Percentiles rank a stretch among this genome's conserved stretches.
These are phyloP conservation scores for Danio tinwini DNA, from an alignment of 2,797 vertebrate species.

Conservation along the genomic window DNA sequence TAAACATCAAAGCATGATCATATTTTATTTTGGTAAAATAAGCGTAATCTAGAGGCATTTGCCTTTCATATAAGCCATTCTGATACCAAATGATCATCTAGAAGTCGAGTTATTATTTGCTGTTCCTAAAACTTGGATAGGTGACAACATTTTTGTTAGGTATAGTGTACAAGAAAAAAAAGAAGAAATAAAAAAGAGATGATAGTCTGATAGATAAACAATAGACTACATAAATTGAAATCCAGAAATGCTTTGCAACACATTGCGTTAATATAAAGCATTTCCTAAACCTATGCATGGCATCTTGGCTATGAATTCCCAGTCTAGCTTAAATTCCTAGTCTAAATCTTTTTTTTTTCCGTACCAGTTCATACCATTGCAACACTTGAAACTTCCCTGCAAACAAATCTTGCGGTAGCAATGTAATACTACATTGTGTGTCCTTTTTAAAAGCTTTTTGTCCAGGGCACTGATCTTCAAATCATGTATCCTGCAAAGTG, in stretches of 20 bases:
- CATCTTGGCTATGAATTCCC: neutral
- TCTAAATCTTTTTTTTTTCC: neutral
- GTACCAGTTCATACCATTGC: neutral
- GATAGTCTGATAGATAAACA: neutral
- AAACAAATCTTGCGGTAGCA: slow-evolving; percentile 21
- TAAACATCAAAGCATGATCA: too few species aligned
- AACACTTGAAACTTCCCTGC: neutral
- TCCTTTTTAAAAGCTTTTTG: slow-evolving; percentile 42
- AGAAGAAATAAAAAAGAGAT: neutral
- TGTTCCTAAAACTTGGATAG: too few species aligned
- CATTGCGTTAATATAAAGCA: neutral
- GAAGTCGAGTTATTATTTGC: too few species aligned
- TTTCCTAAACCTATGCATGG: neutral
- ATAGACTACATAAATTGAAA: neutral
- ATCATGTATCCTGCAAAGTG: slow-evolving; percentile 24
- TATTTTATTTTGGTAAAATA: too few species aligned
- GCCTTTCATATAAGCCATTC: too few species aligned
- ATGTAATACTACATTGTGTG: slow-evolving; percentile 24
- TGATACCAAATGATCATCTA: too few species aligned
- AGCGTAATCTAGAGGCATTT: too few species aligned
- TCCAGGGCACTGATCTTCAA: slow-evolving; percentile 42
- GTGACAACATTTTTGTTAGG: too few species aligned
- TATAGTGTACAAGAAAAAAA: neutral
- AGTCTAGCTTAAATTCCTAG: neutral
- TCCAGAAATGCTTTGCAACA: neutral